These are phyloP conservation scores for Puffinus mauretanicus DNA, from an alignment of 2,113 vertebrate species.

Conservation along the genomic window DNA sequence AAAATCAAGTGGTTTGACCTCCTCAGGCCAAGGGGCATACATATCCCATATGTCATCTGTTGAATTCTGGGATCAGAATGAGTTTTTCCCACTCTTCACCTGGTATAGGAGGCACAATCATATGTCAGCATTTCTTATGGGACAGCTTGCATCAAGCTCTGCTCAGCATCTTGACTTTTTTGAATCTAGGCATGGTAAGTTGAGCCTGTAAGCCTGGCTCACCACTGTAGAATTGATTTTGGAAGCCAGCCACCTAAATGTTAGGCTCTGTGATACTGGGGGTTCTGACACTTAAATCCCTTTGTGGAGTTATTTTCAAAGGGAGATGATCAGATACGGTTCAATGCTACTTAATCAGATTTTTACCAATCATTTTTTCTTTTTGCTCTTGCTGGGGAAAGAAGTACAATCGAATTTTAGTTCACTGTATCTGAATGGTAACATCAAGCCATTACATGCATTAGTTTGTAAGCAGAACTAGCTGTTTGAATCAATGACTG, in stretches of 20 bases:
- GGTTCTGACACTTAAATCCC: background rate
- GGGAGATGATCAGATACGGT: background rate
- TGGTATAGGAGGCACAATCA: background rate
- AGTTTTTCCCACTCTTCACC: background rate
- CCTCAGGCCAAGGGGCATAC: background rate
- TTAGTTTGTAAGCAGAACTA: background rate
- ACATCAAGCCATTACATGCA: background rate
- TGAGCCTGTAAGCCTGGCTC: background rate
- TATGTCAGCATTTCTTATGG: background rate
- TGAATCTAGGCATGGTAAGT: background rate
- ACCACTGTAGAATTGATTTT: constrained; percentile 4
- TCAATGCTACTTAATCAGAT: constrained; percentile 1
- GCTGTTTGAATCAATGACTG: background rate
- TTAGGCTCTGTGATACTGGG: background rate
- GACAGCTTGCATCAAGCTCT: background rate
- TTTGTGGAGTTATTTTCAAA: background rate
- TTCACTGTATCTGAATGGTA: background rate
- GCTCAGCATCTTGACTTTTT: background rate
- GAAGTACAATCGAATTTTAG: background rate
- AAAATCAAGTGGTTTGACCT: background rate
- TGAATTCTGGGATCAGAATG: background rate
- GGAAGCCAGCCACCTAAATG: background rate
- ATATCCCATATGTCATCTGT: background rate
- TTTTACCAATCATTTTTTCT: background rate
- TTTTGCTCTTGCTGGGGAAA: background rate